Base-by-base conservation (phyloP, 1,140 invertebrate species). In the Zaprionus taronus region DNA sequence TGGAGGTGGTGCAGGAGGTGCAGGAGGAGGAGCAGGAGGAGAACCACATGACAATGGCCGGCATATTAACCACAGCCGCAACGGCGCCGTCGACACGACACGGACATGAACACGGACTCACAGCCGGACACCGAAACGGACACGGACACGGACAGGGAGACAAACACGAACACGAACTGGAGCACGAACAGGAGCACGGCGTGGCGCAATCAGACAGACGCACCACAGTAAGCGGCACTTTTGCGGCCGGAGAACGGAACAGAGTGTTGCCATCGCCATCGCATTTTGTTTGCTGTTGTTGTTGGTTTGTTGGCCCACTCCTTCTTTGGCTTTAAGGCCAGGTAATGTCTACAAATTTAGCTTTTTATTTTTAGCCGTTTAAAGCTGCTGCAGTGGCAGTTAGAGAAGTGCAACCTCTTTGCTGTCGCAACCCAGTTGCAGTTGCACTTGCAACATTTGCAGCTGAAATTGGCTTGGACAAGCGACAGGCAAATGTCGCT, bases 51-150 rank as follows among this genome's bases (percentile, higher is more conserved):
- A 83, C 84, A 87, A 89, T 57, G 72, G 70, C 67, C 71, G 72
- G 79, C 83, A 83, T 86, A 87, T 86, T 86, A 89, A 86, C 85
- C 85, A 70, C 85, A 87, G 77, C 80, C 63, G 71, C 80, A 82
- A 68, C 55, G 76, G 66, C 75, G 72, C 75, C 70, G 76, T 28
- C 62, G 70, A 76, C 73, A 76, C 73, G 61, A 77, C 73, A 72
- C 72, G 76, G 70, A 79, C 55, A 62, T 31, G 55, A 24, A 47
- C 51, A 36, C 38, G 44, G 38, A 75, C 57, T 24, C 41, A n/a
- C 41, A 47, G 41, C 41, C 28, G 26, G 53, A 69, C 57, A 34
- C 31, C 9, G 31, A 69, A 49, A 63, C 49, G 26, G 60, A 75
- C 34, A 63, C 34, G 53, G 67, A 53, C 67, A 83, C 57, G 77